Conservation (phyloP, 2,888 invertebrate species). For the Sericinus montela region DNA sequence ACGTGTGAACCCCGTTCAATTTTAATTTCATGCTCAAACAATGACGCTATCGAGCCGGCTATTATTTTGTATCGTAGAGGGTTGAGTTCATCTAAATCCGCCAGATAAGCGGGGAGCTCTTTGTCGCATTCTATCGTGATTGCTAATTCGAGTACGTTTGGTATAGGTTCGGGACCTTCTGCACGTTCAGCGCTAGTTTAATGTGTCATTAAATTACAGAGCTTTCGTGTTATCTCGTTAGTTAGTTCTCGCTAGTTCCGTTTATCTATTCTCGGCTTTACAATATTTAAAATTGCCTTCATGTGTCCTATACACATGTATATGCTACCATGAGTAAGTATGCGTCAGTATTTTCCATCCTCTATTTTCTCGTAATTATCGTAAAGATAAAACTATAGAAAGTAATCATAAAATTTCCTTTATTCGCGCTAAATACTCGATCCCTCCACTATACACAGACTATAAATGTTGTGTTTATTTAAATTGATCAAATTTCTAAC, state of each 20-base stretch:
- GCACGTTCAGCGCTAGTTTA: constrained; percentile 40
- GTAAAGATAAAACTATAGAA: no score
- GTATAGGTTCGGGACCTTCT: constrained; percentile 27
- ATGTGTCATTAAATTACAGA: constrained; percentile 57
- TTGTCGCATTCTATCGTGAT: constrained; percentile 65
- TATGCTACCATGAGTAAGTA: no score
- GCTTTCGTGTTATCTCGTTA: constrained; percentile 42
- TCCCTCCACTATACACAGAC: no score
- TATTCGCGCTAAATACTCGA: no score
- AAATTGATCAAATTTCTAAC: no score
- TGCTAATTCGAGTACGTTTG: constrained; percentile 58
- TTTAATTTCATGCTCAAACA: constrained; percentile 80
- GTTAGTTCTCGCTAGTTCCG: constrained; percentile 36
- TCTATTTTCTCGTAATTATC: no score
- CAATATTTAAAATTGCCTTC: constrained; percentile 62
- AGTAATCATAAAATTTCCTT: no score
- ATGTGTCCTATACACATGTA: no score
- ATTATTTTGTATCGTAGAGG: constrained; percentile 76
- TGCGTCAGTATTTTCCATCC: no score
- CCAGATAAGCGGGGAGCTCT: constrained; percentile 68
- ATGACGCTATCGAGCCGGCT: constrained; percentile 75
- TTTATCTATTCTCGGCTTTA: constrained; percentile 40
- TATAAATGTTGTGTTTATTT: no score
- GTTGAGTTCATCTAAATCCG: constrained; percentile 76
- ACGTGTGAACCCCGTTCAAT: constrained; percentile 78